Base-by-base conservation (phyloP, 2,797 vertebrate species). In the Malacoraja senta region DNA sequence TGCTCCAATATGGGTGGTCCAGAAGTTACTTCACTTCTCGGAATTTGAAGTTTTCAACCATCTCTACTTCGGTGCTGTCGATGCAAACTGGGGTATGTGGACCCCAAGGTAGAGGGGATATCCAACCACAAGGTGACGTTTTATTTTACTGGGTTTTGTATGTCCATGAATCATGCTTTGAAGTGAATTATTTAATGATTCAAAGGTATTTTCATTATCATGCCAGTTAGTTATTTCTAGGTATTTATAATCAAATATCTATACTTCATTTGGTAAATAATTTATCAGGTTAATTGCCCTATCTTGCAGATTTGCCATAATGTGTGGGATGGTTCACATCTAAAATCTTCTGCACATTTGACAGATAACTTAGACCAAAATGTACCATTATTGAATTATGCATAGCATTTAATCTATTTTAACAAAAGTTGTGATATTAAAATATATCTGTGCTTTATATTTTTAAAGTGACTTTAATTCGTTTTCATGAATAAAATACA, bases 271-370 rank as follows among this genome's bases (percentile, higher is more conserved):
- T 19, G 3, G 13, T 86, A 81, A 92, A 79, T 8, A 38, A 72
- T 24, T 26, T 32, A 63, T 72, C 65, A 32, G 93, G 93, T 32
- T 1, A 93, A 93, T 93, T 93, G 24, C 93, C 19, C 9, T 93
- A 81, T 35, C 81, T 95, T 94, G 93, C 90, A 99, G 99, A 97
- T 97, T 94, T 96, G 96, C 93, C 97, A 71, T 58, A 15, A 10
- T n/a, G 0, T 15, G 26, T n/a, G 83, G 29, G 58, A 61, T 61
- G 83, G 83, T 86, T 86, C 12, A 32, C 13, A 63, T 8, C 6
- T 86, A n/a, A 8, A 63, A 4, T 61, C 61, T 63, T 63, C 58
- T 13, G n/a, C 12, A 24, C 58, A n/a, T n/a, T 84, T 84, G 53
- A 44, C 26, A 84, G 58, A 84, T 24, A 26, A 4, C 9, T 83